phyloP scores from a whole-genome alignment of 2,797 vertebrate species.

The Tapirus indicus region DNA sequence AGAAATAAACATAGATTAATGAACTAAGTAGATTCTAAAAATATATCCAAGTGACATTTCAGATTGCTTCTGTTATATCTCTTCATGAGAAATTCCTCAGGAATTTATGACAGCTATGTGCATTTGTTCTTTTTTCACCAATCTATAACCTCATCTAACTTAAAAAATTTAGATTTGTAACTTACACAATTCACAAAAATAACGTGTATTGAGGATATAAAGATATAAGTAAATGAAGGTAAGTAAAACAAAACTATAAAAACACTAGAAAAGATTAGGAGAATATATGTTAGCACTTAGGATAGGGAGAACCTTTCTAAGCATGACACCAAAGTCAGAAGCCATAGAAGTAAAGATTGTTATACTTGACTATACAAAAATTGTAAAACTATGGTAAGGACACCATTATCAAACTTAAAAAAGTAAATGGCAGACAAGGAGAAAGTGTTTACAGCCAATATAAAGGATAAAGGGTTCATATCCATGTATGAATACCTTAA shows the following conservation, averaged over 20 bases:
- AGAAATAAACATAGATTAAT: conserved; percentile 45
- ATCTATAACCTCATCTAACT: background rate
- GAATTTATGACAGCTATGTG: conserved; percentile 14
- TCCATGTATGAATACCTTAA: background rate
- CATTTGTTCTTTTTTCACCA: background rate
- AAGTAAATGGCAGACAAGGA: background rate
- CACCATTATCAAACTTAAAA: background rate
- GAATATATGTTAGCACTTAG: conserved; percentile 29
- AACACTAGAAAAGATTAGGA: background rate
- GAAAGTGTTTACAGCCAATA: background rate
- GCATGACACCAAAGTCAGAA: conserved; percentile 18
- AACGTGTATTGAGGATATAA: background rate
- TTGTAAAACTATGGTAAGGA: background rate
- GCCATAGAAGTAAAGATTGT: background rate
- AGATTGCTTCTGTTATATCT: background rate
- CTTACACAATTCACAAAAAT: conserved; percentile 3
- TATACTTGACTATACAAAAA: background rate
- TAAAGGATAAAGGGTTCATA: conserved; percentile 13
- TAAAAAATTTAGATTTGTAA: background rate
- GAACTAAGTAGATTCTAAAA: conserved; percentile 44
- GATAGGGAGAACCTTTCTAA: background rate
- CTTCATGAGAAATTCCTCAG: background rate
- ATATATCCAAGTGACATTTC: conserved; percentile 37
- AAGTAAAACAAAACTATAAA: conserved; percentile 32
- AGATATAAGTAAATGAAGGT: background rate